Conservation (phyloP, 2,888 invertebrate genomes). For the Elysia crispata region DNA sequence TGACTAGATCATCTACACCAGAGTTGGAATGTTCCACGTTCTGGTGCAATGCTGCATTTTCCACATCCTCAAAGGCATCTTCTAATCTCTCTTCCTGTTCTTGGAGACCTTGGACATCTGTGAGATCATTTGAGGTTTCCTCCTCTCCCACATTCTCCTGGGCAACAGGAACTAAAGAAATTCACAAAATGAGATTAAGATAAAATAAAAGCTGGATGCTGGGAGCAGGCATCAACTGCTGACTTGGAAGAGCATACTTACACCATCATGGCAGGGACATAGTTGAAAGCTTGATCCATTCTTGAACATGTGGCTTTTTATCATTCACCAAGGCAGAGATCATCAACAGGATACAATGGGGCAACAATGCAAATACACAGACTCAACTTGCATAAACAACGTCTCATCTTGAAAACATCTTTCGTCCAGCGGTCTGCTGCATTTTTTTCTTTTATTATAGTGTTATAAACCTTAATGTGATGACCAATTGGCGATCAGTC, state of each 20-base stretch:
- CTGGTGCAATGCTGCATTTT: neutral
- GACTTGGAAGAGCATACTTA: constrained; percentile 39
- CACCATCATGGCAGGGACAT: constrained; percentile 6
- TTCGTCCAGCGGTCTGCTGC: too few relatives aligned
- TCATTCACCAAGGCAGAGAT: too few relatives aligned
- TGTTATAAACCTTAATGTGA: too few relatives aligned
- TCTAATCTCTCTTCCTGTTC: neutral
- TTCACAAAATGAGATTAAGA: constrained; percentile 48
- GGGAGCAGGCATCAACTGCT: constrained; percentile 40
- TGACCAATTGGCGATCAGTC: too few relatives aligned
- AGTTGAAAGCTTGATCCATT: too few relatives aligned
- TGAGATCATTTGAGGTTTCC: constrained; percentile 12
- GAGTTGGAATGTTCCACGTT: neutral
- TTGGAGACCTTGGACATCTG: constrained; percentile 26
- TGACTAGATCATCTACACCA: too few relatives aligned
- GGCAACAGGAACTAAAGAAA: constrained; percentile 49
- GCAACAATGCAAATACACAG: too few relatives aligned
- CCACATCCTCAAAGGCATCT: neutral
- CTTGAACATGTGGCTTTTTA: too few relatives aligned
- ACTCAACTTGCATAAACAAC: too few relatives aligned
- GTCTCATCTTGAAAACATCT: too few relatives aligned
- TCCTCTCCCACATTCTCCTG: constrained; percentile 28
- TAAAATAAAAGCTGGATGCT: constrained; percentile 46
- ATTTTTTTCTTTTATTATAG: too few relatives aligned
- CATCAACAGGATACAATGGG: too few relatives aligned